Conservation (phyloP, 1,140 invertebrate genomes). For the Lordiphosa mommai region DNA sequence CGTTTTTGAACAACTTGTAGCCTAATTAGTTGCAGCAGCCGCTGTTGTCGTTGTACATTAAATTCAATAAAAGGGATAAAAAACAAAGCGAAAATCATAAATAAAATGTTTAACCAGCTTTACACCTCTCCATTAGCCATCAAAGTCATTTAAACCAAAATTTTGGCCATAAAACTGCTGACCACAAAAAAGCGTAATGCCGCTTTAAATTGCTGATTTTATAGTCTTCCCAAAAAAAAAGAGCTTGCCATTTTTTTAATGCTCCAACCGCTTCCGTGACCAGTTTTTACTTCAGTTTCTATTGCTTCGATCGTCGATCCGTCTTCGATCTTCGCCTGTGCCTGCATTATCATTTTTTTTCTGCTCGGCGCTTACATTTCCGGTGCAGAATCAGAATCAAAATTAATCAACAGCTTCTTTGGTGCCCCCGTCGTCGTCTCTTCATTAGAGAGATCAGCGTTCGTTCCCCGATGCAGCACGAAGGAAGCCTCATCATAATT, state of each 20-base stretch:
- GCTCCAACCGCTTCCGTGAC: slow-evolving; percentile 35
- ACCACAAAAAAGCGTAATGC: slow-evolving; percentile 5
- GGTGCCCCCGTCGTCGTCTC: slow-evolving; percentile 31
- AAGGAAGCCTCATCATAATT: slow-evolving; percentile 60
- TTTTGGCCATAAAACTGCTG: slow-evolving; percentile 34
- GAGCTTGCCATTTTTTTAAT: slow-evolving; percentile 41
- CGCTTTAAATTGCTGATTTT: slow-evolving; percentile 39
- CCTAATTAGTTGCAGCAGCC: slow-evolving; percentile 73
- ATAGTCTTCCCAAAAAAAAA: slow-evolving; percentile 42
- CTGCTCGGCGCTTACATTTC: slow-evolving; percentile 57
- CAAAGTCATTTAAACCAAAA: slow-evolving; percentile 46
- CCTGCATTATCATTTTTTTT: slow-evolving; percentile 50
- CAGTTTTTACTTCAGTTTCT: slow-evolving; percentile 40
- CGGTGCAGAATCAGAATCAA: slow-evolving; percentile 59
- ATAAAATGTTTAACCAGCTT: slow-evolving; percentile 49
- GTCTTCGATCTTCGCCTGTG: slow-evolving; percentile 6
- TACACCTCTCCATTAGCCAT: slow-evolving; percentile 32
- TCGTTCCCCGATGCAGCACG: slow-evolving; percentile 9
- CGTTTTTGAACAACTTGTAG: slow-evolving; percentile 37
- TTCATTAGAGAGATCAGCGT: slow-evolving; percentile 32
- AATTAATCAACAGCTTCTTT: slow-evolving; percentile 72
- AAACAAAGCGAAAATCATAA: slow-evolving; percentile 29
- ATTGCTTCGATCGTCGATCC: slow-evolving; percentile 23
- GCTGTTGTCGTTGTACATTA: slow-evolving; percentile 33
- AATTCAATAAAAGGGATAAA: slow-evolving; percentile 12